These are phyloP conservation scores for Drosophila histrio DNA, from an alignment of 2,888 invertebrate species.

Conservation along the genomic window DNA sequence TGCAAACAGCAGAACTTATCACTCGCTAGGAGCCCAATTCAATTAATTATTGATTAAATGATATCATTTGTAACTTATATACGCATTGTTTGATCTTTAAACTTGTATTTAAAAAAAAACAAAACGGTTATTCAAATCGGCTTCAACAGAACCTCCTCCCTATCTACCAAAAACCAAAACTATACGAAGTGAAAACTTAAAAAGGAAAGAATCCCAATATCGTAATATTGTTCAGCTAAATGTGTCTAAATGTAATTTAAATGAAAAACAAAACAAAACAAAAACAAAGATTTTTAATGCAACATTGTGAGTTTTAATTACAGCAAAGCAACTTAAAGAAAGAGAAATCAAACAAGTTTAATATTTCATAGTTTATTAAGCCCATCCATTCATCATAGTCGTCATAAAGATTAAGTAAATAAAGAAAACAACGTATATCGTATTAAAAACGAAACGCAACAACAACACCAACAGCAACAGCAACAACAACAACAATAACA, in stretches of 20 bases:
- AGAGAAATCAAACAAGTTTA: conserved; percentile 60
- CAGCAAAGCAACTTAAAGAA: conserved; percentile 55
- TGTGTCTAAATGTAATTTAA: conserved; percentile 77
- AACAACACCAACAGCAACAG: conserved; percentile 28
- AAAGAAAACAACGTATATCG: conserved; percentile 37
- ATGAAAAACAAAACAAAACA: conserved; percentile 46
- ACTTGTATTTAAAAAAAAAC: conserved; percentile 51
- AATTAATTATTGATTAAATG: conserved; percentile 49
- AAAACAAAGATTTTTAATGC: conserved; percentile 72
- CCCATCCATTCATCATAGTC: conserved; percentile 74
- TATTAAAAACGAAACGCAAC: conserved; percentile 49
- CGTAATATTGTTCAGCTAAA: conserved; percentile 73
- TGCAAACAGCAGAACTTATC: conserved; percentile 62
- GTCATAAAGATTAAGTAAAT: conserved; percentile 77
- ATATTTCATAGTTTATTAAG: conserved; percentile 79
- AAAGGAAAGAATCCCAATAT: conserved; percentile 37
- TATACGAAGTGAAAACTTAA: not conserved
- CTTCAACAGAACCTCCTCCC: conserved; percentile 51
- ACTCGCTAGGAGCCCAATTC: conserved; percentile 63
- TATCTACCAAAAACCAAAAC: conserved; percentile 23
- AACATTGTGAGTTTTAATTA: conserved; percentile 75
- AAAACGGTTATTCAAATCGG: conserved; percentile 55
- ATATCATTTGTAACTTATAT: conserved; percentile 49
- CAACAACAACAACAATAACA: conserved; percentile 25
- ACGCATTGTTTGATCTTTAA: conserved; percentile 53